A percentile compares a stretch with the other conserved stretches of the same genome.
These are phyloP conservation scores for Epinephelus coioides DNA, from an alignment of 2,797 vertebrate species.

Conservation along the genomic window DNA sequence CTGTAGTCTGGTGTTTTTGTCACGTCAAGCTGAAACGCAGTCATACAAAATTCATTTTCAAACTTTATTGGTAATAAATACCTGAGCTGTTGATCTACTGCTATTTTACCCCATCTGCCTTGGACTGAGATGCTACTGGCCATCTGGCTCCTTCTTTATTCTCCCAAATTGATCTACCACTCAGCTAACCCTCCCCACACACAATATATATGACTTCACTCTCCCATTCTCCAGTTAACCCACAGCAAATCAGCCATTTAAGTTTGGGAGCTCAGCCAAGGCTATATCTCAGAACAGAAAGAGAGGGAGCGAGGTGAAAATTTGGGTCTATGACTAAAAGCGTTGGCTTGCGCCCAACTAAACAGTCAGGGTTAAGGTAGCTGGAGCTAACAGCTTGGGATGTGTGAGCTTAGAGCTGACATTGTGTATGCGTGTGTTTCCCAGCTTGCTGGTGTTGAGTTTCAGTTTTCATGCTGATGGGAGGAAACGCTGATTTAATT, in stretches of 20 bases:
- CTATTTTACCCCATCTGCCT: conserved; percentile 55
- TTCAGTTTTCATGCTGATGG: conserved; percentile 71
- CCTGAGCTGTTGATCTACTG: conserved; percentile 56
- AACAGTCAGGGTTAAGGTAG: conserved; percentile 68
- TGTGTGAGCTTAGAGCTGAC: conserved; percentile 50
- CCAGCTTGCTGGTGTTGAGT: conserved; percentile 66
- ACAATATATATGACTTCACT: conserved; percentile 73
- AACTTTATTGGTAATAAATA: conserved; percentile 58
- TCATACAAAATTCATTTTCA: conserved; percentile 48
- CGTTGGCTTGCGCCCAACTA: conserved; percentile 66
- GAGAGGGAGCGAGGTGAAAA: conserved; percentile 73
- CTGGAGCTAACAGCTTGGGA: conserved; percentile 58
- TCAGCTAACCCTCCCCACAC: conserved; percentile 59
- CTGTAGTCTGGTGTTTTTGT: conserved; percentile 13
- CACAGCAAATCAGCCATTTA: conserved; percentile 79
- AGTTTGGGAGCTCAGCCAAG: conserved; percentile 74
- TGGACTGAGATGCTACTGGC: conserved; percentile 51
- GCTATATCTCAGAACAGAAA: conserved; percentile 69
- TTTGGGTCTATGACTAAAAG: conserved; percentile 76
- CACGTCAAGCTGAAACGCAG: conserved; percentile 24
- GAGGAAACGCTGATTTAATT: conserved; percentile 81
- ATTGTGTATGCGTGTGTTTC: conserved; percentile 41
- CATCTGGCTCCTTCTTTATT: conserved; percentile 73
- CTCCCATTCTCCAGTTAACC: conserved; percentile 72
- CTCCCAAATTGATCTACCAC: conserved; percentile 74